Percentiles rank a stretch among this genome's conserved stretches.
Evolutionary conservation across 2,797 vertebrate species (phyloP).

Genomic region (Astyanax mexicanus): DNA sequence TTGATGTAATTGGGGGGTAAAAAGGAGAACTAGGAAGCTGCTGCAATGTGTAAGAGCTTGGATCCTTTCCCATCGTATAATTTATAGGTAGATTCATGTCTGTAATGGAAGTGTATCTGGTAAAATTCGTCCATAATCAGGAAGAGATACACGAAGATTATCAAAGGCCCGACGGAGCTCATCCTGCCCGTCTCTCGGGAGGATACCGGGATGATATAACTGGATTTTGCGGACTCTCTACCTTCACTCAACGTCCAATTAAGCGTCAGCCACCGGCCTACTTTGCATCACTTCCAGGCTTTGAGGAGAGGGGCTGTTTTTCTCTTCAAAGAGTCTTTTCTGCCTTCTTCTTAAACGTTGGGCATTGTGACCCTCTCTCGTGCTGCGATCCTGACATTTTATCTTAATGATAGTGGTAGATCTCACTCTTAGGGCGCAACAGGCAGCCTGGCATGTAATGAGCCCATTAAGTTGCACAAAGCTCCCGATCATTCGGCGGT

Average conservation of each 20-base stretch:
- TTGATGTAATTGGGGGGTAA: constrained; percentile 59
- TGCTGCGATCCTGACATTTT: constrained; percentile 25
- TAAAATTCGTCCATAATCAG: constrained; percentile 48
- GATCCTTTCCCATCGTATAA: constrained; percentile 52
- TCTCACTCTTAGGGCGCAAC: constrained; percentile 52
- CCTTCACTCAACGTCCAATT: constrained; percentile 53
- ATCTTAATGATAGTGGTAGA: constrained; percentile 60
- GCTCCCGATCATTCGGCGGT: constrained; percentile 39
- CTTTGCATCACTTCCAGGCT: constrained; percentile 39
- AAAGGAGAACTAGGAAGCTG: constrained; percentile 54
- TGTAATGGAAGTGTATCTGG: constrained; percentile 56
- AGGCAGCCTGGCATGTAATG: constrained; percentile 54
- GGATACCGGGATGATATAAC: constrained; percentile 51
- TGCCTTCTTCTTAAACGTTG: constrained; percentile 52
- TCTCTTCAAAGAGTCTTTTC: constrained; percentile 49
- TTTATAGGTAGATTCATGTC: constrained; percentile 57
- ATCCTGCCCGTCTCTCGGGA: constrained; percentile 45
- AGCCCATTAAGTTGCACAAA: constrained; percentile 57
- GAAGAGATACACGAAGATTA: constrained; percentile 48
- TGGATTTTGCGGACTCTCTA: constrained; percentile 48
- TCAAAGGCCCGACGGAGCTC: constrained; percentile 49
- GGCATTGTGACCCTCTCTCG: constrained; percentile 44
- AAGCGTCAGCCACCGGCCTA: constrained; percentile 38
- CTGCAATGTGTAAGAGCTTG: constrained; percentile 55
- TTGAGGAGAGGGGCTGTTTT: constrained; percentile 1